Conservation (phyloP, 2,113 vertebrate genomes). For the Vulpes lagopus region DNA sequence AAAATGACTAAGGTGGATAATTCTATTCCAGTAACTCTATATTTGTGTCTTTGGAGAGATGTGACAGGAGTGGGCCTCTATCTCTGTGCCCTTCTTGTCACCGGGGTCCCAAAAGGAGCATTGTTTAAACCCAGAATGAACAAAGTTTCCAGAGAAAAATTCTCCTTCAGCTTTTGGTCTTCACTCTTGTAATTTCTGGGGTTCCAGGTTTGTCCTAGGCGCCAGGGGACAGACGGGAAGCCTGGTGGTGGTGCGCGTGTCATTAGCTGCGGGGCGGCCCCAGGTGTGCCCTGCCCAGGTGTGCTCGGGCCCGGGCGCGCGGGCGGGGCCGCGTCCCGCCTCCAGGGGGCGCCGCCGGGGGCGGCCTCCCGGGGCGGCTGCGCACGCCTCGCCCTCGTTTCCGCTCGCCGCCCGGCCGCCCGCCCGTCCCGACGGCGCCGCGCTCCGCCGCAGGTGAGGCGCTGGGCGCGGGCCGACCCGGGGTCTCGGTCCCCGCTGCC, state of each 20-base stretch:
- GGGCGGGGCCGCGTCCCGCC: neutral
- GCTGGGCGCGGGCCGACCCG: fast-evolving
- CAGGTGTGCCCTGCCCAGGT: too few relatives aligned
- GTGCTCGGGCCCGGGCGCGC: neutral
- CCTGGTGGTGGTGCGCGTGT: neutral
- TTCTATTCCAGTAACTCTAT: neutral
- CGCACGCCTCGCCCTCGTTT: fast-evolving
- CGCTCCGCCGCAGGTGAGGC: conserved; percentile 23
- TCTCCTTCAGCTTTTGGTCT: neutral
- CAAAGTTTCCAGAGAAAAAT: neutral
- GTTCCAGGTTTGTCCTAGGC: neutral
- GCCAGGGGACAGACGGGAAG: neutral
- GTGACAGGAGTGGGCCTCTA: neutral
- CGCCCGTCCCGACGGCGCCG: fast-evolving
- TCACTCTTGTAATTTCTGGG: neutral
- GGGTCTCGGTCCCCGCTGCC: fast-evolving
- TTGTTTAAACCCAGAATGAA: neutral
- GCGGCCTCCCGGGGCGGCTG: neutral
- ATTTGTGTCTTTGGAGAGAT: neutral
- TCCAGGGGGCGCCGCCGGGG: conserved; percentile 72
- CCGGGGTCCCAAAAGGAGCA: neutral
- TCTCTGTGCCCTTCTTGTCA: neutral
- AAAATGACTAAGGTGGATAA: neutral
- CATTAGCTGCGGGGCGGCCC: too few relatives aligned
- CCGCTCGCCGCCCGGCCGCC: neutral